Evolutionary conservation across 2,113 vertebrate genomes (phyloP), one percentile per base, ranked within the genome.

Genomic region (Gopherus flavomarginatus): DNA sequence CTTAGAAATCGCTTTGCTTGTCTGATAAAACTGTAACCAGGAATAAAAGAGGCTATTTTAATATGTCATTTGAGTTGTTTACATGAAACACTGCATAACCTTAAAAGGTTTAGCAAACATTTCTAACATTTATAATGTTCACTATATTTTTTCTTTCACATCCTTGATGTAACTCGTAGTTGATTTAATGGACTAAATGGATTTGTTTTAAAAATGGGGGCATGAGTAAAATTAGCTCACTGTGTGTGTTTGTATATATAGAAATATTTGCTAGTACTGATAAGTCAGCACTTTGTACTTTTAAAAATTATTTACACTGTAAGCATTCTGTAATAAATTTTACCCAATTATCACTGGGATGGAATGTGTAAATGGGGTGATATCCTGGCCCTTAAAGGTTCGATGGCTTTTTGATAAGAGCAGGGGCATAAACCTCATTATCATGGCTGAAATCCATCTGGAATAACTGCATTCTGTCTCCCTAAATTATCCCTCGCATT

Each of bases 291-390:
- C 50, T 89, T 93, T 72, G 44, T 91, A 59, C n/a, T 94, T 95
- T 49, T 35, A 53, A 92, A 27, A 31, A n/a, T 85, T 97, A 69
- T 49, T 88, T 90, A 2, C 52, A 49, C 88, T 42, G 42, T 92
- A 90, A 94, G 83, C 96, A 94, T 83, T 86, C 44, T 42, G 22
- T 87, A 56, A 57, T 96, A 97, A 95, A 87, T 95, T 96, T 85
- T 84, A 93, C 90, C 93, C 11, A 38, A 83, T 65, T 44, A 90
- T 95, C 90, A 90, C 85, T 77, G 83, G 65, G 65, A 88, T 91
- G 77, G 95, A 96, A 92, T 91, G 79, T 92, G 77, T 93, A 90
- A 86, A 65, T 69, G 86, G 81, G 81, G 86, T 92, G 50, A 42
- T 52, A 94, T 96, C 54, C 83, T 86, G 82, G 6, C 24, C n/a